Base-by-base conservation (phyloP, 2,113 vertebrate species). In the Prietella phreatophila region DNA sequence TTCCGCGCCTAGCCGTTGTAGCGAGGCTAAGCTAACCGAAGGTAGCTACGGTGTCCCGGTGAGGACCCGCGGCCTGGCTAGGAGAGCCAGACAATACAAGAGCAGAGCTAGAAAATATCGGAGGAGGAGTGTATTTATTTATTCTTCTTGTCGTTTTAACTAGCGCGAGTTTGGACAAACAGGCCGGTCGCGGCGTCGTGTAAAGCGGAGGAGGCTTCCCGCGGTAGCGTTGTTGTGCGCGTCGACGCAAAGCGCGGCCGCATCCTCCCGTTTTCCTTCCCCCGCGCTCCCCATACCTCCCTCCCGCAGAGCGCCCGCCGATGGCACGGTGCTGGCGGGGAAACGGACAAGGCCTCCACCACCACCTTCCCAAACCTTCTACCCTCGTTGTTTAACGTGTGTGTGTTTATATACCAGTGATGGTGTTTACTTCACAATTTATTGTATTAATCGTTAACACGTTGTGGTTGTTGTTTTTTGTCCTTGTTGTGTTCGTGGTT, bases 1-100 rank as follows among this genome's bases (percentile, higher is more conserved):
- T 14, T 22, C 19, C 2, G 39, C 36, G 25, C 33, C 27, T 56
- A 58, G 53, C 33, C 2, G 61, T 53, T 53, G 30, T 22, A 39
- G 65, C 69, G 25, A 42, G 8, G 83, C 83, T 73, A 85, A 30
- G 71, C 84, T 85, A 58, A 83, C 75, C 30, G 85, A 75, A 61
- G 60, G 17, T 1, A 58, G 69, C 87, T 76, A n/a, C 42, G 69
- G 55, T 63, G 63, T 86, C 71, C 84, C 63, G 39, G 86, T 47
- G 39, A 92, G 91, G 84, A 84, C 82, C 83, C 91, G 93, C 91
- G 94, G 94, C 95, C 95, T 94, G 91, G 88, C 67, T 94, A 91
- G 88, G 71, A 60, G 33, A 13, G 4, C 19, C 69, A 90, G 82
- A 93, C 95, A 95, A 76, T 42, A 47, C 94, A 95, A 95, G 93